Percentiles rank a stretch among this genome's conserved stretches.
phyloP scores from a whole-genome alignment of 2,888 invertebrate species.

The Lagria hirta region DNA sequence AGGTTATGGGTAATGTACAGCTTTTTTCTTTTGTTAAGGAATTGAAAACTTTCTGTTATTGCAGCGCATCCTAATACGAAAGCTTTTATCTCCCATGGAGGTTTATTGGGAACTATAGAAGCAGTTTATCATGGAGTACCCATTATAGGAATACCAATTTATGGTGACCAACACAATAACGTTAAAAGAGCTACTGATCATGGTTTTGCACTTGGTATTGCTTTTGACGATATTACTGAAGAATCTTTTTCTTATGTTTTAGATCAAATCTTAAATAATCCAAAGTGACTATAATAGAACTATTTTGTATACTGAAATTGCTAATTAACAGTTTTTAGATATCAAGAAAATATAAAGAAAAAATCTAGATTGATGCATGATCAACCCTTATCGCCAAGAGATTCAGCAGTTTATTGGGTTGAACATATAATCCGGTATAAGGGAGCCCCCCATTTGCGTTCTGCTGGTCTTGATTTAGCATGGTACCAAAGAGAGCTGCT shows the following conservation, averaged over 20 bases:
- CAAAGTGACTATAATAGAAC: too few relatives aligned
- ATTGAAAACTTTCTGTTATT: conserved; percentile 1
- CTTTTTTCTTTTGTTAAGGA: not conserved
- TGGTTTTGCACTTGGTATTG: conserved; percentile 52
- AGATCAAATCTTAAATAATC: conserved; percentile 39
- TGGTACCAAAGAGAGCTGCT: conserved; percentile 22
- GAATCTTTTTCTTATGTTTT: conserved; percentile 41
- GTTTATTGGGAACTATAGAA: conserved; percentile 54
- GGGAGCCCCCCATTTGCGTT: conserved; percentile 21
- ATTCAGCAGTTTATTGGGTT: conserved; percentile 24
- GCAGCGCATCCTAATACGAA: conserved; percentile 53
- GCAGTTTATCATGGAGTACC: conserved; percentile 55
- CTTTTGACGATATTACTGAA: conserved; percentile 46
- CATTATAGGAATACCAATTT: conserved; percentile 56
- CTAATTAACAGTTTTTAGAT: conserved; percentile 27
- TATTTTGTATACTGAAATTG: too few relatives aligned
- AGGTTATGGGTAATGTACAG: conserved; percentile 27
- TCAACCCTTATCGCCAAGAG: conserved; percentile 23
- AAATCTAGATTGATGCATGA: conserved; percentile 36
- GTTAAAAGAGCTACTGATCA: conserved; percentile 51
- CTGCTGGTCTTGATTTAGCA: conserved; percentile 17
- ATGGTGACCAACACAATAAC: conserved; percentile 56
- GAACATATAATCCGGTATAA: conserved; percentile 23
- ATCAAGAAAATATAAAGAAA: conserved; percentile 27
- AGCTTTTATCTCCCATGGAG: conserved; percentile 55